Evolutionary conservation across 2,113 vertebrate species (phyloP).

Genomic region (Piliocolobus tephrosceles): DNA sequence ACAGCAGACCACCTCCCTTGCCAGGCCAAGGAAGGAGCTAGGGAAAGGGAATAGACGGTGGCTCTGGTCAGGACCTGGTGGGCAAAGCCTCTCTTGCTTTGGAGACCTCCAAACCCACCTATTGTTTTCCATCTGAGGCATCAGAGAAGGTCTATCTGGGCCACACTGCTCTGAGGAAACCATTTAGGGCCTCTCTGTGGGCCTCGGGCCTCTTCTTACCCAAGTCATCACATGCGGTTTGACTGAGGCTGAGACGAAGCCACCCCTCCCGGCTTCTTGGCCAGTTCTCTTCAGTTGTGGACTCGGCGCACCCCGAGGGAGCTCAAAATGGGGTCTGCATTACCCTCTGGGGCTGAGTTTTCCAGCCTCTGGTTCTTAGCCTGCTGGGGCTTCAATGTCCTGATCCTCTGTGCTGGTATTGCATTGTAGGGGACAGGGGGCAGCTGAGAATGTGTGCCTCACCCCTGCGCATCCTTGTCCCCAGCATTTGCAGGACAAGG

Average conservation of each 20-base stretch:
- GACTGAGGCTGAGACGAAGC: background rate
- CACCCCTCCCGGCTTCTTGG: background rate
- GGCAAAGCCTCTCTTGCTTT: background rate
- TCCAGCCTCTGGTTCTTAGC: background rate
- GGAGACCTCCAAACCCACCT: background rate
- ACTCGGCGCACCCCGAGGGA: rapidly evolving
- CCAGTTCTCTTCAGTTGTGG: background rate
- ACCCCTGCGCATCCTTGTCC: rapidly evolving
- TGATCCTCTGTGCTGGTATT: background rate
- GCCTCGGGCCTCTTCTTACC: background rate
- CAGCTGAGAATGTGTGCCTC: rapidly evolving
- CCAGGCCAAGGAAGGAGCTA: background rate
- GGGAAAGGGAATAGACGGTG: background rate
- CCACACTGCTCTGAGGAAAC: background rate
- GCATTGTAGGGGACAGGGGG: background rate
- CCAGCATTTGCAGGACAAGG: background rate
- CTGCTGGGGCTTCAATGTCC: background rate
- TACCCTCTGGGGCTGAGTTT: background rate
- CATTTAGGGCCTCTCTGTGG: background rate
- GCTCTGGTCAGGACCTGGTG: background rate
- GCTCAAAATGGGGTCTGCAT: background rate
- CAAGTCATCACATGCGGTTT: rapidly evolving
- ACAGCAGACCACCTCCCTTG: background rate
- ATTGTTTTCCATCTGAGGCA: background rate
- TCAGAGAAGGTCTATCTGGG: background rate